Evolutionary conservation across 92 coral and sea anemone species (phyloP).

Genomic region (Micromussa lordhowensis): DNA sequence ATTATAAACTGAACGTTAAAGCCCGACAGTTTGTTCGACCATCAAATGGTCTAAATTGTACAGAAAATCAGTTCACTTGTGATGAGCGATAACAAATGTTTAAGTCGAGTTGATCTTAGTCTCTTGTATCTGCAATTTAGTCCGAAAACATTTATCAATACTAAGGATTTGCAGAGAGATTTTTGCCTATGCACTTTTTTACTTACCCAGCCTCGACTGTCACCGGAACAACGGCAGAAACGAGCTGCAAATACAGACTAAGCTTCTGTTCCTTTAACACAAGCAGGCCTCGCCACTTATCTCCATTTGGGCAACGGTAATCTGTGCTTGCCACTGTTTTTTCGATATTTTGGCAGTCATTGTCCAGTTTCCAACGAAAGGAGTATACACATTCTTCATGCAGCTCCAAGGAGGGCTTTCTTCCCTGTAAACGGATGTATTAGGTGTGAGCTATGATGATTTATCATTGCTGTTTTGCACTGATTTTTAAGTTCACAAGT

Average conservation of each 20-base stretch:
- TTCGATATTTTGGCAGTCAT: neutral
- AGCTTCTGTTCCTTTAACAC: neutral
- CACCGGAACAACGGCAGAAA: slow-evolving; percentile 1
- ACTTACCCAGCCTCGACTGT: neutral
- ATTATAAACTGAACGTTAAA: no score
- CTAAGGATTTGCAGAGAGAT: neutral
- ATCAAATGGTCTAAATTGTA: no score
- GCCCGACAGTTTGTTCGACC: no score
- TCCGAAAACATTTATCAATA: neutral
- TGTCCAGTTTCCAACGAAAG: slow-evolving; percentile 3
- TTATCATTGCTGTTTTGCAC: no score
- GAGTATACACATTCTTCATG: neutral
- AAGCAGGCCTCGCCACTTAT: slow-evolving; percentile 11
- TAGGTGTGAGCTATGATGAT: no score
- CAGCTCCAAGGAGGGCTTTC: neutral
- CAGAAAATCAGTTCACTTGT: no score
- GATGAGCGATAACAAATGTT: no score
- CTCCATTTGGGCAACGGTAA: slow-evolving; percentile 19
- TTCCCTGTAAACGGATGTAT: neutral
- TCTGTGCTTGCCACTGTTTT: slow-evolving; percentile 12
- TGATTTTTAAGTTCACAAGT: no score
- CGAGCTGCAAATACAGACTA: neutral
- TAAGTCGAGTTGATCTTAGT: no score
- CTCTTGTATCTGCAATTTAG: neutral
- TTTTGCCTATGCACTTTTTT: no score